Conservation (phyloP, 1,140 invertebrate species). For the Dendrolimus kikuchii region DNA sequence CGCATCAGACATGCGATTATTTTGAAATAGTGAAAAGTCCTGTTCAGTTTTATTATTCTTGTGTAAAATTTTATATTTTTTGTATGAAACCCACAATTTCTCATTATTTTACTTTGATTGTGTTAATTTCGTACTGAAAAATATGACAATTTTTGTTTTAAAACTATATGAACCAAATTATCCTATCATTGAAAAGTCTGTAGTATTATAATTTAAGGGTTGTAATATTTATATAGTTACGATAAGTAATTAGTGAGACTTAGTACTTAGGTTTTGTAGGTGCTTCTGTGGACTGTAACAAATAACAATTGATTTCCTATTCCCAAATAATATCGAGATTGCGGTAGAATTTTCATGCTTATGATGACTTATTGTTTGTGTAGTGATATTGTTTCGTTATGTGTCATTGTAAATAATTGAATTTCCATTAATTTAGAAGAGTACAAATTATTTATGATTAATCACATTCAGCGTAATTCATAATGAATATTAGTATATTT, state of each 20-base stretch:
- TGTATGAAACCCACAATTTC: too few relatives aligned
- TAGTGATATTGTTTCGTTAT: slow-evolving; percentile 19
- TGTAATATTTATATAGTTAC: slow-evolving; percentile 29
- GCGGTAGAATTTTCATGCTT: slow-evolving; percentile 22
- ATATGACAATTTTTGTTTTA: slow-evolving; percentile 2
- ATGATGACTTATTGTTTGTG: slow-evolving; percentile 20
- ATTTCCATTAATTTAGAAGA: slow-evolving; percentile 64
- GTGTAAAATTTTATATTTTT: too few relatives aligned
- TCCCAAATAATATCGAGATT: slow-evolving; percentile 19
- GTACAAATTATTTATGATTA: slow-evolving; percentile 66
- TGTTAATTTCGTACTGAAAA: slow-evolving; percentile 7
- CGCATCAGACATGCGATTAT: too few relatives aligned
- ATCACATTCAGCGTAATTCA: slow-evolving; percentile 23
- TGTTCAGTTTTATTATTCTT: not conserved
- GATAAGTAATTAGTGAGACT: slow-evolving; percentile 36
- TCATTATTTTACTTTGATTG: slow-evolving; percentile 1
- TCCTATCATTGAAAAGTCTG: slow-evolving; percentile 22
- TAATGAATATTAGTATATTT: slow-evolving; percentile 24
- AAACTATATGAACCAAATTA: slow-evolving; percentile 5
- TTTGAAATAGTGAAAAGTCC: not conserved
- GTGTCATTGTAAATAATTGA: slow-evolving; percentile 56
- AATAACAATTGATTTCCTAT: slow-evolving; percentile 16
- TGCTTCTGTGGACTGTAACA: slow-evolving; percentile 11
- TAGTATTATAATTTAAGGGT: slow-evolving; percentile 34
- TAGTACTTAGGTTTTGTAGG: slow-evolving; percentile 28